Percentiles rank a stretch among this genome's conserved stretches.
These are phyloP conservation scores for Agonum fuliginosum DNA, from an alignment of 2,888 invertebrate species.

Conservation along the genomic window DNA sequence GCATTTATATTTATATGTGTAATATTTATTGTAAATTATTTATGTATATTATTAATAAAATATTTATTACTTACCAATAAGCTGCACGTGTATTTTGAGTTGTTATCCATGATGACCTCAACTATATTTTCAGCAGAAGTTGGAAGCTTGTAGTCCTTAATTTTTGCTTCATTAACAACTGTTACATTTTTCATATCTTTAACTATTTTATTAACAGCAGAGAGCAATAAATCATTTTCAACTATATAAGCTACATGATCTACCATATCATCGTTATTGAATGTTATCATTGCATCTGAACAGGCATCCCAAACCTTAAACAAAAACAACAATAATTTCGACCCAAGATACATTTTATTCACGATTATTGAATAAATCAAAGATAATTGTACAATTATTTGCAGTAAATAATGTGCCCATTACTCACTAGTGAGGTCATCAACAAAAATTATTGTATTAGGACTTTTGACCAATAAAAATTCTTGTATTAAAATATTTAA, in stretches of 20 bases:
- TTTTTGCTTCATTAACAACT: constrained; percentile 82
- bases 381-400: too few species aligned
- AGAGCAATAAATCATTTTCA: constrained; percentile 92
- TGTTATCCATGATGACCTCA: constrained; percentile 79
- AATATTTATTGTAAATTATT: constrained; percentile 35
- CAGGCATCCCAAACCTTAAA: constrained; percentile 93
- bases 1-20: too few species aligned
- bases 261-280: constrained; percentile 83
- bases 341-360: too few species aligned
- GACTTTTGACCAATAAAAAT: too few species aligned
- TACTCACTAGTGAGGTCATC: too few species aligned
- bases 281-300: constrained; percentile 92
- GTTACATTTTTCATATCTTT: constrained; percentile 77
- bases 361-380: too few species aligned
- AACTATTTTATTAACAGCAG: constrained; percentile 80
- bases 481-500: too few species aligned
- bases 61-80: constrained; percentile 78
- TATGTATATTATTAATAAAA: constrained; percentile 22
- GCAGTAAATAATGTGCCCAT: too few species aligned
- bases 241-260: constrained; percentile 91
- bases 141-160: constrained; percentile 79
- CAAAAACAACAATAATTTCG: constrained; percentile 18
- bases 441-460: too few species aligned
- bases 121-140: constrained; percentile 68
- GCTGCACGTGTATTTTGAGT: constrained; percentile 79